A percentile compares a stretch with the other conserved stretches of the same genome.
These are phyloP conservation scores for Amyelois transitella DNA, from an alignment of 1,140 invertebrate species.

Conservation along the genomic window DNA sequence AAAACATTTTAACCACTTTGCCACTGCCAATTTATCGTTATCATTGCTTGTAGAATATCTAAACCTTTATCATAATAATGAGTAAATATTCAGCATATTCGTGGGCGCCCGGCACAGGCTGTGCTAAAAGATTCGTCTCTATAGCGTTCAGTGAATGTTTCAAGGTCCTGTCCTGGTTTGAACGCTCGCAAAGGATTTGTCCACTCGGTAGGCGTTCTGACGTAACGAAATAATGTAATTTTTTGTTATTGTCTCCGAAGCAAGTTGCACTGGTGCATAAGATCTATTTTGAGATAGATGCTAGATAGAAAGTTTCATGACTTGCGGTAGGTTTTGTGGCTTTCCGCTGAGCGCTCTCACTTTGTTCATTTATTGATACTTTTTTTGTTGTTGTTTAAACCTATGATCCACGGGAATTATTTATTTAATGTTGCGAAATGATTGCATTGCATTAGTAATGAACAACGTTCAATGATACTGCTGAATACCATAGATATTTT, in stretches of 20 bases:
- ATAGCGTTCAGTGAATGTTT: conserved; percentile 70
- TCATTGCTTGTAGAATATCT: background rate
- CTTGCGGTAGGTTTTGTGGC: conserved; percentile 11
- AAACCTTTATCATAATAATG: conserved; percentile 14
- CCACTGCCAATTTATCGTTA: background rate
- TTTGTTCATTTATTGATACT: background rate
- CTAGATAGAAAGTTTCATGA: background rate
- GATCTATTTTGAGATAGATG: background rate
- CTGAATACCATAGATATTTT: background rate
- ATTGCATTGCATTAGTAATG: background rate
- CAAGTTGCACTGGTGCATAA: background rate
- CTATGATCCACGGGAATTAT: too few species aligned
- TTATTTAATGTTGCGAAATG: background rate
- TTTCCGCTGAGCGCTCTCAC: conserved; percentile 5
- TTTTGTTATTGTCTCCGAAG: conserved; percentile 2
- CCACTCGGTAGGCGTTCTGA: conserved; percentile 54
- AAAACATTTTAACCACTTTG: background rate
- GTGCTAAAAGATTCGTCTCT: conserved; percentile 60
- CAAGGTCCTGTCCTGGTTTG: conserved; percentile 68
- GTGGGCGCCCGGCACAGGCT: conserved; percentile 45
- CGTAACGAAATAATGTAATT: conserved; percentile 34
- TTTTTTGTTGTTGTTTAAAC: background rate
- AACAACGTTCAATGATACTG: background rate
- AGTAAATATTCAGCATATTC: conserved; percentile 34
- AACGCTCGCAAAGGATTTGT: conserved; percentile 65